These are phyloP conservation scores for Cebidichthys violaceus DNA, from an alignment of 2,113 vertebrate species.

Conservation along the genomic window DNA sequence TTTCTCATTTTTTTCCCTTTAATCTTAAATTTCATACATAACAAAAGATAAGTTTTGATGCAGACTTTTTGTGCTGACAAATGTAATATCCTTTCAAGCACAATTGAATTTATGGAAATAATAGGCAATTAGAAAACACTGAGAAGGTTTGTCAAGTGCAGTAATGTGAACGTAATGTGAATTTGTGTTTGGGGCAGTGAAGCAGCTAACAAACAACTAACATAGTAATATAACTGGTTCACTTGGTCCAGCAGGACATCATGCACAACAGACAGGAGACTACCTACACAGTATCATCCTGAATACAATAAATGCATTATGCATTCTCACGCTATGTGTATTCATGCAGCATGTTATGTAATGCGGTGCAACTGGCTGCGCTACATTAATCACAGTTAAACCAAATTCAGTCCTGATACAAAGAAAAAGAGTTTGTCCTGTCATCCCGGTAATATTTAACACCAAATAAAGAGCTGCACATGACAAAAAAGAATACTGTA, in stretches of 20 bases:
- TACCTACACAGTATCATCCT: conserved; percentile 23
- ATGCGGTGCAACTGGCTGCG: conserved; percentile 1
- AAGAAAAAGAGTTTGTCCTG: conserved; percentile 21
- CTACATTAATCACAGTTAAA: conserved; percentile 41
- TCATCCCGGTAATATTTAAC: neutral
- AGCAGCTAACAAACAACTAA: conserved; percentile 38
- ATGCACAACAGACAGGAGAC: conserved; percentile 25
- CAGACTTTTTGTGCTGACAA: conserved; percentile 3
- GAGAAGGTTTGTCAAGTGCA: conserved; percentile 37
- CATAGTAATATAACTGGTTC: conserved; percentile 34
- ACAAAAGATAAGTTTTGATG: conserved; percentile 3
- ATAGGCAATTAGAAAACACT: conserved; percentile 44
- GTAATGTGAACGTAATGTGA: conserved; percentile 43
- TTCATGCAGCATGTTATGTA: conserved; percentile 26
- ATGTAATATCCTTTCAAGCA: conserved; percentile 27
- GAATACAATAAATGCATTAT: conserved; percentile 29
- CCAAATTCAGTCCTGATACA: conserved; percentile 22
- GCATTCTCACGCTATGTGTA: conserved; percentile 32
- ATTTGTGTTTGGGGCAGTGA: conserved; percentile 40
- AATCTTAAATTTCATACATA: conserved; percentile 27
- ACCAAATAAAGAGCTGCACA: conserved; percentile 28
- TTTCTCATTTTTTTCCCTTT: conserved; percentile 20
- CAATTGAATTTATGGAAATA: conserved; percentile 36
- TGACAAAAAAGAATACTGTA: conserved; percentile 19
- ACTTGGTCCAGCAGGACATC: conserved; percentile 38